phyloP scores from a whole-genome alignment of 2,888 invertebrate genomes.

The Mellilla xanthometata region DNA sequence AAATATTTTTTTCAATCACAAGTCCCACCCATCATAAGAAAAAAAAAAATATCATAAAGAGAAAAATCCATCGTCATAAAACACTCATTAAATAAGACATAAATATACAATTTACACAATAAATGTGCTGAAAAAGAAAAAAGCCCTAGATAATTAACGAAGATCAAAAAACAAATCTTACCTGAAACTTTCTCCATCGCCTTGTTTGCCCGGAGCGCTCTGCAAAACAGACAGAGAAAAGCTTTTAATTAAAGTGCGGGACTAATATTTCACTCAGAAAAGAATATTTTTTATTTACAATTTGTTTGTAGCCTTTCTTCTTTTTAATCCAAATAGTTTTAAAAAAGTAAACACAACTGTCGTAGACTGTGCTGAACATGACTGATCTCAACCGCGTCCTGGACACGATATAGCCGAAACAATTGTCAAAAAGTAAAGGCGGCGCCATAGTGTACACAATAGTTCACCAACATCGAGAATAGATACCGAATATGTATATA shows the following conservation, averaged over 20 bases:
- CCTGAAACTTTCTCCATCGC: constrained; percentile 33
- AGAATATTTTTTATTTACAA: constrained; percentile 12
- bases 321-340: constrained; percentile 16
- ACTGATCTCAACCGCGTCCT: constrained; percentile 1
- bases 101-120: too few relatives aligned
- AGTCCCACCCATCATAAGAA: too few relatives aligned
- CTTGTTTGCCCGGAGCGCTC: constrained; percentile 35
- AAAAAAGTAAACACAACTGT: constrained; percentile 17
- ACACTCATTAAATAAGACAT: too few relatives aligned
- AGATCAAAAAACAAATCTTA: too few relatives aligned
- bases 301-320: constrained; percentile 9
- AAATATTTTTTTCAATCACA: too few relatives aligned
- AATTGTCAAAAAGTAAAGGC: background rate
- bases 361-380: constrained; percentile 23
- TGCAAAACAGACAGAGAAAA: constrained; percentile 32
- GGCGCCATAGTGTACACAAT: background rate
- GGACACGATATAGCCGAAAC: constrained; percentile 4
- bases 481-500: too few relatives aligned
- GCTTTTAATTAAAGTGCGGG: too few relatives aligned
- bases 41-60: too few relatives aligned
- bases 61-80: too few relatives aligned
- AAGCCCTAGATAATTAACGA: too few relatives aligned
- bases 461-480: background rate
- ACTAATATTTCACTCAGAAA: too few relatives aligned
- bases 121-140: too few relatives aligned